Evolutionary conservation across 2,888 invertebrate genomes (phyloP).

Genomic region (Eustalomyia histrio): DNA sequence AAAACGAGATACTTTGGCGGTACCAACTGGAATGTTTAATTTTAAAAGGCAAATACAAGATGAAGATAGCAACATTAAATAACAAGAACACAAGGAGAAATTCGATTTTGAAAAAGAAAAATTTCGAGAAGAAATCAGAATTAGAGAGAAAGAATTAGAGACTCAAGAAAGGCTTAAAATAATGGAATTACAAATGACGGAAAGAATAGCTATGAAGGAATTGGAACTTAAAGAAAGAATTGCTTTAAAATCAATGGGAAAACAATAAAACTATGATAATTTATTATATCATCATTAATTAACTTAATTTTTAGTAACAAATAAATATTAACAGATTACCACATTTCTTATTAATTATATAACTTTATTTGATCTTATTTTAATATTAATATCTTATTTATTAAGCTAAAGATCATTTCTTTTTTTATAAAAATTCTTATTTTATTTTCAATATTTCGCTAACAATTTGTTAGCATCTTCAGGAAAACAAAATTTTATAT

Average conservation of each 20-base stretch:
- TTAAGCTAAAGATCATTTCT: no score
- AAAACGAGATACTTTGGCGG: slow-evolving; percentile 44
- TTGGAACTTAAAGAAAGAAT: slow-evolving; percentile 44
- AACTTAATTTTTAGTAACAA: background rate
- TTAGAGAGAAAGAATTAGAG: slow-evolving; percentile 41
- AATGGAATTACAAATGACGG: slow-evolving; percentile 50
- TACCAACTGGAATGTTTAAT: slow-evolving; percentile 42
- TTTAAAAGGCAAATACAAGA: slow-evolving; percentile 24
- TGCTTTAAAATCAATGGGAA: slow-evolving; percentile 20
- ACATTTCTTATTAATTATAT: no score
- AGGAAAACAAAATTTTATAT: no score
- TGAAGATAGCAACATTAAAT: slow-evolving; percentile 7
- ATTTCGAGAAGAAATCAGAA: slow-evolving; percentile 40
- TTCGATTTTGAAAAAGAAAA: slow-evolving; percentile 38
- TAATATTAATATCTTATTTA: no score
- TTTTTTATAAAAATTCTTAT: no score
- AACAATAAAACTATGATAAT: slow-evolving; percentile 21
- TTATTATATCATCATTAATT: slow-evolving; percentile 6
- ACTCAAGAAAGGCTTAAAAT: slow-evolving; percentile 36
- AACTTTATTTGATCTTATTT: no score
- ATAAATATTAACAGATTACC: no score
- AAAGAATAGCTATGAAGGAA: slow-evolving; percentile 48
- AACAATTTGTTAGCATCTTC: no score
- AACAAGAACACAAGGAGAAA: slow-evolving; percentile 27
- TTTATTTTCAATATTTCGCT: no score